A percentile compares a stretch with the other conserved stretches of the same genome.
These are phyloP conservation scores for Pygocentrus nattereri DNA, from an alignment of 2,797 vertebrate species.

Conservation along the genomic window DNA sequence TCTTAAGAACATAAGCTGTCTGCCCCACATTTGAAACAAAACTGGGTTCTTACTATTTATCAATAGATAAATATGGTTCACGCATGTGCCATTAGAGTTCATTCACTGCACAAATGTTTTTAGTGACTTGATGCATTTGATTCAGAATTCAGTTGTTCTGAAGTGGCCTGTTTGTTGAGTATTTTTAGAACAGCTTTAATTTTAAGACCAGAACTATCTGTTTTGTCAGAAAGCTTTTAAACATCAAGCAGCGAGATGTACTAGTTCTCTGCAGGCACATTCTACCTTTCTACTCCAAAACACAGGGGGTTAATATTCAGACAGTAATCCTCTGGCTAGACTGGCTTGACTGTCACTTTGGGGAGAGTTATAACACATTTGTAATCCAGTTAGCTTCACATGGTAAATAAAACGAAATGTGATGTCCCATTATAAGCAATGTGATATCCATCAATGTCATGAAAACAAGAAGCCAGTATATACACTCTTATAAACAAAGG, in stretches of 20 bases:
- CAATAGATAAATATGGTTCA: no score
- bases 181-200: no score
- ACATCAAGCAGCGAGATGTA: not conserved
- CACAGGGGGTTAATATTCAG: conserved; percentile 29
- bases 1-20: no score
- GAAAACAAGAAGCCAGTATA: not conserved
- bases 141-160: no score
- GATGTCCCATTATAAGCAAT: conserved; percentile 38
- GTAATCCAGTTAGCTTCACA: conserved; percentile 45
- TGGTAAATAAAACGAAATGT: conserved; percentile 45
- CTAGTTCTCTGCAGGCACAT: not conserved
- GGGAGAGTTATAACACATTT: conserved; percentile 39
- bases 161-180: no score
- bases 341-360: conserved; percentile 21
- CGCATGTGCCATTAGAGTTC: no score
- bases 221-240: no score
- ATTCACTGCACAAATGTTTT: no score
- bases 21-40: no score
- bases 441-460: conserved; percentile 22
- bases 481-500: not conserved
- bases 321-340: conserved; percentile 24
- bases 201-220: no score
- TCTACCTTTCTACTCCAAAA: conserved; percentile 17
- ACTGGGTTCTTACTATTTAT: no score
- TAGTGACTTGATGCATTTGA: no score